Percentiles rank a stretch among this genome's conserved stretches.
Evolutionary conservation across 2,113 vertebrate genomes (phyloP).

Genomic region (Gulo gulo): DNA sequence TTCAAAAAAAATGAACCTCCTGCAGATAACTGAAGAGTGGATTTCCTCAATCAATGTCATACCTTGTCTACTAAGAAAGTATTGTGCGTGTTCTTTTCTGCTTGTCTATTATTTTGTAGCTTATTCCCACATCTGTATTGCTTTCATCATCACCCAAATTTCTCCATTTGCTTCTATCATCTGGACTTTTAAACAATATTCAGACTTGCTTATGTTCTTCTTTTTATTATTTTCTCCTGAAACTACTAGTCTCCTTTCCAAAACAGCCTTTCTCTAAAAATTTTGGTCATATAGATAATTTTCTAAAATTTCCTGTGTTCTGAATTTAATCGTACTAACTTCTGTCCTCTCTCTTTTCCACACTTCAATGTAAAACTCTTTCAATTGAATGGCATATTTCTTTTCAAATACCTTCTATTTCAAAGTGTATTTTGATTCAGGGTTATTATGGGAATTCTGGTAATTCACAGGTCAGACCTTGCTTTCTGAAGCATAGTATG

Average conservation of each 20-base stretch:
- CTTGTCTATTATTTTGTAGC: not conserved
- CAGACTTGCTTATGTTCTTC: not conserved
- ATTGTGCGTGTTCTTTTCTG: not conserved
- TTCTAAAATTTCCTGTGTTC: not conserved
- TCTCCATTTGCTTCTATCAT: not conserved
- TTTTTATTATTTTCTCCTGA: not conserved
- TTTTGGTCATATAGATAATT: not conserved
- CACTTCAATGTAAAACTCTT: not conserved
- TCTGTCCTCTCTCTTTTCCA: not conserved
- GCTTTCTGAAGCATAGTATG: not conserved
- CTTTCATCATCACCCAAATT: not conserved
- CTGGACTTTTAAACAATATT: not conserved
- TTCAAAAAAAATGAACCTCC: not conserved
- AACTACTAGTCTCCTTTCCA: not conserved
- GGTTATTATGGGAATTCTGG: not conserved
- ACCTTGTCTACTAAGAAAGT: not conserved
- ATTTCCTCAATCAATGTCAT: not conserved
- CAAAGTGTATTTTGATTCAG: not conserved
- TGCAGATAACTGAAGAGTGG: not conserved
- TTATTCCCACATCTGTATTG: not conserved
- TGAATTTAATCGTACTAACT: not conserved
- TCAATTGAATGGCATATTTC: not conserved
- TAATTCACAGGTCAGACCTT: not conserved
- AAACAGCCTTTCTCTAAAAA: not conserved
- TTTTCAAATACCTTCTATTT: not conserved